Evolutionary conservation across 2,888 invertebrate species (phyloP).

Genomic region (Tinea semifulvella): DNA sequence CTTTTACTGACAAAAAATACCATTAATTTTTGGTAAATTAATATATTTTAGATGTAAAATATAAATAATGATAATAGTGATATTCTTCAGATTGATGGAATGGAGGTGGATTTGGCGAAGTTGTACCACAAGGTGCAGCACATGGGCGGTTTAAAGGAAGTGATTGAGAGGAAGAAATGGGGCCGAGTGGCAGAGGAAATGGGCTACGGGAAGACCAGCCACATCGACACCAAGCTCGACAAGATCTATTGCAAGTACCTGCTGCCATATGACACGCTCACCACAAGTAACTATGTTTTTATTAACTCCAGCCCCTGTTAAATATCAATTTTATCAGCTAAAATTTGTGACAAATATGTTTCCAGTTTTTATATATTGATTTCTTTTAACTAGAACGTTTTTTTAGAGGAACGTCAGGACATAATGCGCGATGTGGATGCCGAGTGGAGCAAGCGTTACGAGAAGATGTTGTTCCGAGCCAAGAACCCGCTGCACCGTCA

Average conservation of each 20-base stretch:
- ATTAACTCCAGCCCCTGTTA: background rate
- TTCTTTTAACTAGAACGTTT: background rate
- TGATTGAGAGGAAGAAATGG: slow-evolving; percentile 91
- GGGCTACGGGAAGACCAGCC: slow-evolving; percentile 81
- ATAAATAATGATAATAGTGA: no score
- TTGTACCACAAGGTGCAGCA: slow-evolving; percentile 86
- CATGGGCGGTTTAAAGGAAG: slow-evolving; percentile 85
- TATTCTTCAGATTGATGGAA: slow-evolving; percentile 81
- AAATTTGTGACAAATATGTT: slow-evolving; percentile 1
- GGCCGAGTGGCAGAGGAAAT: slow-evolving; percentile 87
- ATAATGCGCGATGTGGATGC: slow-evolving; percentile 77
- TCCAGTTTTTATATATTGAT: background rate
- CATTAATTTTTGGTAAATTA: no score
- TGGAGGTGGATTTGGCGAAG: slow-evolving; percentile 89
- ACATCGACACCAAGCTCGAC: slow-evolving; percentile 84
- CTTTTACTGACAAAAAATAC: no score
- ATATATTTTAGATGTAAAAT: no score
- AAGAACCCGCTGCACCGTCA: slow-evolving; percentile 38
- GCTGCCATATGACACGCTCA: slow-evolving; percentile 86
- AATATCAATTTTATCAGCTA: no score
- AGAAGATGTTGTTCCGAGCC: slow-evolving; percentile 34
- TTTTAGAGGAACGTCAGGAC: slow-evolving; percentile 75
- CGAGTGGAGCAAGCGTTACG: slow-evolving; percentile 75
- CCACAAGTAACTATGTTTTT: slow-evolving; percentile 62
- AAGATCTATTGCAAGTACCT: slow-evolving; percentile 91